phyloP scores from a whole-genome alignment of 2,888 invertebrate species.

The Drosophila nr. perissopoda region DNA sequence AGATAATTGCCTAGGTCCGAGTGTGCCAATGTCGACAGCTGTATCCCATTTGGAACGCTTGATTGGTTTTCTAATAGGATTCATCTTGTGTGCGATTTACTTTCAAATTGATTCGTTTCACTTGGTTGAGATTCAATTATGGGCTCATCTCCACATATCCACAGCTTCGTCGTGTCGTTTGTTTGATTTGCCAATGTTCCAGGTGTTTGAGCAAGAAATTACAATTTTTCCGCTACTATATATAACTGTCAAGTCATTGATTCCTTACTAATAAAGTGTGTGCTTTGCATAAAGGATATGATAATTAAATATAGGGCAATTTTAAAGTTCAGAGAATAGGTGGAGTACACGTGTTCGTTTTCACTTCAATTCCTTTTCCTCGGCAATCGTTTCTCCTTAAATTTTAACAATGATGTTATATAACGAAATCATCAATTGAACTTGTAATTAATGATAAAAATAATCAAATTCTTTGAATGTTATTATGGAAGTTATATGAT shows the following conservation, averaged over 20 bases:
- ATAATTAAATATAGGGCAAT: not conserved
- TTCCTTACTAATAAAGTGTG: constrained; percentile 7
- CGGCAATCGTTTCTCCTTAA: not conserved
- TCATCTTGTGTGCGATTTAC: constrained; percentile 41
- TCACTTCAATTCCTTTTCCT: not conserved
- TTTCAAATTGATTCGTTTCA: constrained; percentile 79
- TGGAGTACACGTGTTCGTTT: not conserved
- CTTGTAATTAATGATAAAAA: not conserved
- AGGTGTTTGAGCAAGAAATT: constrained; percentile 83
- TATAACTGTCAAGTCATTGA: constrained; percentile 56
- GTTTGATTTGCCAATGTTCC: constrained; percentile 76
- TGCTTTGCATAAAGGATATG: not conserved
- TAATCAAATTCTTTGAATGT: not conserved
- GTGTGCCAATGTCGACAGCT: constrained; percentile 15
- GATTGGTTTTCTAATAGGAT: constrained; percentile 66
- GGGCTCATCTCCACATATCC: constrained; percentile 36
- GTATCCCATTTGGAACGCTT: constrained; percentile 73
- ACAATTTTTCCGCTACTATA: constrained; percentile 75
- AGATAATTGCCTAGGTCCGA: constrained; percentile 19
- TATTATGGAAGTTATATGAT: not conserved
- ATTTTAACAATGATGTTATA: not conserved
- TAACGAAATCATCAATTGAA: not conserved
- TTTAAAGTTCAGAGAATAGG: not conserved
- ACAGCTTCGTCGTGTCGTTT: constrained; percentile 30
- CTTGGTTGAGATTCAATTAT: constrained; percentile 76